These are phyloP conservation scores for Eremobia ochroleuca DNA, from an alignment of 2,888 invertebrate species.

Conservation along the genomic window DNA sequence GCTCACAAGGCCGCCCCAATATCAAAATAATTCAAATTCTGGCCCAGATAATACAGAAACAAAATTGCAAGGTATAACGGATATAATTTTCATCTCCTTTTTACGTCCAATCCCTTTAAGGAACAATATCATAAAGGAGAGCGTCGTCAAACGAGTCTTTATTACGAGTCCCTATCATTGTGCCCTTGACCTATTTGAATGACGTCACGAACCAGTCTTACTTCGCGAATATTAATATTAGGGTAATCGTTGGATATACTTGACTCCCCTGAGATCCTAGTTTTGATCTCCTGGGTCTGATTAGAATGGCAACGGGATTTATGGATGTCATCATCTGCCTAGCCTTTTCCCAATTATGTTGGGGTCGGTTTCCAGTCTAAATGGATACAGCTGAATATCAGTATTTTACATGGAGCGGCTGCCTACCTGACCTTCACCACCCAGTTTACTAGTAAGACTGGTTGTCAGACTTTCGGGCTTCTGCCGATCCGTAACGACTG, in stretches of 20 bases:
- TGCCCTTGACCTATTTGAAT: constrained; percentile 57
- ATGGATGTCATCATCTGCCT: no score
- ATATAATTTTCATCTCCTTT: constrained; percentile 43
- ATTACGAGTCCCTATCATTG: constrained; percentile 47
- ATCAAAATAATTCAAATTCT: constrained; percentile 29
- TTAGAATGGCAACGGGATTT: background rate
- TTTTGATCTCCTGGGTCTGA: constrained; percentile 5
- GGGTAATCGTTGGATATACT: constrained; percentile 31
- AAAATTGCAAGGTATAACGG: constrained; percentile 31
- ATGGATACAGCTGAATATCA: no score
- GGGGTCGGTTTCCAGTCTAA: no score
- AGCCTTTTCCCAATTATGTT: no score
- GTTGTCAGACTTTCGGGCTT: no score
- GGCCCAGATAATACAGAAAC: constrained; percentile 9
- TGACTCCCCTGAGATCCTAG: background rate
- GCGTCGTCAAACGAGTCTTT: constrained; percentile 47
- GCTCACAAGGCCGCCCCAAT: background rate
- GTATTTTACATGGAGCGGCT: no score
- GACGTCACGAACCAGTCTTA: constrained; percentile 48
- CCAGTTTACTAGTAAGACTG: no score
- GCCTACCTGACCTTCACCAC: no score
- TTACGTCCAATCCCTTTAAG: constrained; percentile 33
- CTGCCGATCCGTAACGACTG: no score
- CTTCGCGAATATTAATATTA: constrained; percentile 58
- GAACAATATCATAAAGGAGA: constrained; percentile 35